These are phyloP conservation scores for Ips typographus DNA, from an alignment of 1,140 invertebrate genomes.

Conservation along the genomic window DNA sequence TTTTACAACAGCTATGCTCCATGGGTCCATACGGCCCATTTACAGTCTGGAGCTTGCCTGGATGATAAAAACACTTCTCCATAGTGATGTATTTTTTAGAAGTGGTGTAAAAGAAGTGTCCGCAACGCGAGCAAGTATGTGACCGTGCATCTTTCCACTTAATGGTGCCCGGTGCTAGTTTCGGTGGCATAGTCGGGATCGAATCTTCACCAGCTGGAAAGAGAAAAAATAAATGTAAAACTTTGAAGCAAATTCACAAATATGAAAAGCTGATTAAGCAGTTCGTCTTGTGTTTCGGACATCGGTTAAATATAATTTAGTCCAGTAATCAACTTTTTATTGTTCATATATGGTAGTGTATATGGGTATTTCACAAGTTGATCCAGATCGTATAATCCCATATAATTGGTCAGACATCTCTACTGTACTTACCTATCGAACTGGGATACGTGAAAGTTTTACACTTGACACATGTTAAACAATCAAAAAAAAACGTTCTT, in stretches of 20 bases:
- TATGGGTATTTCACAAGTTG: too few relatives aligned
- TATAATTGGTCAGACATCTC: too few relatives aligned
- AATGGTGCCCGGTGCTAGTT: constrained; percentile 48
- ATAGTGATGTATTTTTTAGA: constrained; percentile 66
- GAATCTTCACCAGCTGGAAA: constrained; percentile 10
- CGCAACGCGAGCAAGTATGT: constrained; percentile 73
- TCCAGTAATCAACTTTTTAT: too few relatives aligned
- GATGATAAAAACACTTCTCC: constrained; percentile 79
- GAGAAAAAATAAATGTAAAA: background rate
- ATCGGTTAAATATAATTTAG: too few relatives aligned
- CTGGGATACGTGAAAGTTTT: too few relatives aligned
- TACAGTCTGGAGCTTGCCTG: constrained; percentile 63
- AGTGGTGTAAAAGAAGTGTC: constrained; percentile 63
- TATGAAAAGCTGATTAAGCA: too few relatives aligned
- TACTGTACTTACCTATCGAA: too few relatives aligned
- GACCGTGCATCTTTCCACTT: constrained; percentile 29
- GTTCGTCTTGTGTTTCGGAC: too few relatives aligned
- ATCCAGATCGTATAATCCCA: too few relatives aligned
- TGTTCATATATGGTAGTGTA: too few relatives aligned
- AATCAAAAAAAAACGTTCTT: too few relatives aligned
- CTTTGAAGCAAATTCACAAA: background rate
- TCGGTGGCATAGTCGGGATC: background rate
- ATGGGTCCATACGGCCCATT: constrained; percentile 17
- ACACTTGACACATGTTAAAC: too few relatives aligned
- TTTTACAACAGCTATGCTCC: constrained; percentile 58